Conservation (phyloP, 2,888 invertebrate genomes). For the Zeuzera pyrina region DNA sequence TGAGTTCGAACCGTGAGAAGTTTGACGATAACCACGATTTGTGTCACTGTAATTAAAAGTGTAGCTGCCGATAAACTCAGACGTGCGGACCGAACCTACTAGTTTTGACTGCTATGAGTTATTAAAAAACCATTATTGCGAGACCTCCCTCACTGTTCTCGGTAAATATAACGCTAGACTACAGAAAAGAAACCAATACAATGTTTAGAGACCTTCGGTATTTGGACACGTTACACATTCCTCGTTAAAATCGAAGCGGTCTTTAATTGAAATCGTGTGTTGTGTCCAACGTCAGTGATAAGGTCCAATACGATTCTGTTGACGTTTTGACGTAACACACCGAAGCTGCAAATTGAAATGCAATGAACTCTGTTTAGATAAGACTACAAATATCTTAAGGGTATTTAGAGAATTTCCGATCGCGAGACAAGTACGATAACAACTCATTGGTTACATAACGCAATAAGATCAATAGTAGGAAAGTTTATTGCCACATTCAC, state of each 20-base stretch:
- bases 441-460: no score
- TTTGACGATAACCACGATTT: constrained; percentile 66
- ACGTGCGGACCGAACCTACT: constrained; percentile 47
- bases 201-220: constrained; percentile 33
- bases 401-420: no score
- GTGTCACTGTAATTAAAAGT: constrained; percentile 72
- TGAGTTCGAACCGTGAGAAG: constrained; percentile 70
- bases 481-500: no score
- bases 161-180: constrained; percentile 15
- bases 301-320: constrained; percentile 37
- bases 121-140: constrained; percentile 39
- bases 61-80: constrained; percentile 65
- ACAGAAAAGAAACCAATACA: constrained; percentile 18
- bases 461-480: no score
- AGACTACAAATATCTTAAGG: no score
- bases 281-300: constrained; percentile 58
- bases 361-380: no score
- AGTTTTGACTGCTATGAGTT: constrained; percentile 56
- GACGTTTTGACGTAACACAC: constrained; percentile 27
- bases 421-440: no score
- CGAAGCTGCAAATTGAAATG: constrained; percentile 35
- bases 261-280: constrained; percentile 72
- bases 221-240: constrained; percentile 47
- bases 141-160: constrained; percentile 32
- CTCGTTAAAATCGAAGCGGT: constrained; percentile 55